phyloP scores from a whole-genome alignment of 2,888 invertebrate genomes.

The Limnephilus marmoratus region DNA sequence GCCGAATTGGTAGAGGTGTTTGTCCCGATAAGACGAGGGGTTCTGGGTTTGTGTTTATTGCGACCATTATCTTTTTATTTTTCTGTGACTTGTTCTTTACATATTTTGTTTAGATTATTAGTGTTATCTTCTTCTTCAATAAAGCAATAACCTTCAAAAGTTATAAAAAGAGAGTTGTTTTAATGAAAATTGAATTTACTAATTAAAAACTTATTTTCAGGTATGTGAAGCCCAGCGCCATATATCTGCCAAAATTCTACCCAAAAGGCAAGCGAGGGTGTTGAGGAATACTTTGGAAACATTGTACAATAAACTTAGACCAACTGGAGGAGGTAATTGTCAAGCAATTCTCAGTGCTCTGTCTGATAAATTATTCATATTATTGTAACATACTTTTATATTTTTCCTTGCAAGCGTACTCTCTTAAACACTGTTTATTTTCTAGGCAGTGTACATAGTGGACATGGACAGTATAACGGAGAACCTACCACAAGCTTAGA shows the following conservation, averaged over 20 bases:
- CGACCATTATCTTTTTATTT: too few species aligned
- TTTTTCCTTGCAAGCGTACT: neutral
- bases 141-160: too few species aligned
- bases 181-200: neutral
- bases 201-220: slow-evolving; percentile 69
- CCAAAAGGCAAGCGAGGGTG: slow-evolving; percentile 90
- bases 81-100: too few species aligned
- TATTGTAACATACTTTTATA: neutral
- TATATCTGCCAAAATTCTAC: slow-evolving; percentile 87
- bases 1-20: too few species aligned
- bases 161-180: too few species aligned
- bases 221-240: slow-evolving; percentile 93
- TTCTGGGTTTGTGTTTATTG: too few species aligned
- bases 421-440: neutral
- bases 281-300: slow-evolving; percentile 87
- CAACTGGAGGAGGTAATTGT: slow-evolving; percentile 68
- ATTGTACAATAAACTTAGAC: slow-evolving; percentile 81
- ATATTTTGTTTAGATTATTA: too few species aligned
- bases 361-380: neutral
- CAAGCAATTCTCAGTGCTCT: neutral
- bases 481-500: slow-evolving; percentile 85
- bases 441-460: slow-evolving; percentile 68
- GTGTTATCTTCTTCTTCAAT: too few species aligned
- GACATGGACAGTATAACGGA: slow-evolving; percentile 74
- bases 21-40: too few species aligned